Conservation (phyloP, 2,113 vertebrate species). For the Hippolais icterina region DNA sequence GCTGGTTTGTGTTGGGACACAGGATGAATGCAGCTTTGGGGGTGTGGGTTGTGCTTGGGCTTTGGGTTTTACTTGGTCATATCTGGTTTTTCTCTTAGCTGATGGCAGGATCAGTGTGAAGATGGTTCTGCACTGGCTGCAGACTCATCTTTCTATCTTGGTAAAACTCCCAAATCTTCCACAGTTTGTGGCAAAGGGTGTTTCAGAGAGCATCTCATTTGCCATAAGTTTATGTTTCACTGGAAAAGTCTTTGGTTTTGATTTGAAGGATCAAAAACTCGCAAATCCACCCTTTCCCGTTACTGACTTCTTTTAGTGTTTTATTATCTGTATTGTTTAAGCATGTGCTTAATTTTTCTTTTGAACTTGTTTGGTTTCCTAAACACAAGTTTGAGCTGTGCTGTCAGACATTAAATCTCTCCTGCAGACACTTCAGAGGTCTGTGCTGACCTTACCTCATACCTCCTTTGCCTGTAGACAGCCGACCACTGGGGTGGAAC, state of each 20-base stretch:
- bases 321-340: background rate
- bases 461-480: background rate
- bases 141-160: background rate
- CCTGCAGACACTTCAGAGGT: background rate
- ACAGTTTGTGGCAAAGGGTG: background rate
- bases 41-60: background rate
- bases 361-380: background rate
- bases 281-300: background rate
- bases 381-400: background rate
- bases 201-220: background rate
- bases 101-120: background rate
- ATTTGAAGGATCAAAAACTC: background rate
- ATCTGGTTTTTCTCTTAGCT: background rate
- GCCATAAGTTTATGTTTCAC: background rate
- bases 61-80: background rate
- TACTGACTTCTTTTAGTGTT: background rate
- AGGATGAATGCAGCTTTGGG: background rate
- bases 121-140: background rate
- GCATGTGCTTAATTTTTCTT: background rate
- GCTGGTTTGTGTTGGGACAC: background rate
- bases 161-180: background rate
- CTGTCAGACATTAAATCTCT: constrained; percentile 36
- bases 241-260: background rate
- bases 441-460: constrained; percentile 20
- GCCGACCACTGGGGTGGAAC: background rate